A percentile compares a stretch with the other conserved stretches of the same genome.
Evolutionary conservation across 2,797 vertebrate genomes (phyloP).

Genomic region (Cynodonichthys magdalenae): DNA sequence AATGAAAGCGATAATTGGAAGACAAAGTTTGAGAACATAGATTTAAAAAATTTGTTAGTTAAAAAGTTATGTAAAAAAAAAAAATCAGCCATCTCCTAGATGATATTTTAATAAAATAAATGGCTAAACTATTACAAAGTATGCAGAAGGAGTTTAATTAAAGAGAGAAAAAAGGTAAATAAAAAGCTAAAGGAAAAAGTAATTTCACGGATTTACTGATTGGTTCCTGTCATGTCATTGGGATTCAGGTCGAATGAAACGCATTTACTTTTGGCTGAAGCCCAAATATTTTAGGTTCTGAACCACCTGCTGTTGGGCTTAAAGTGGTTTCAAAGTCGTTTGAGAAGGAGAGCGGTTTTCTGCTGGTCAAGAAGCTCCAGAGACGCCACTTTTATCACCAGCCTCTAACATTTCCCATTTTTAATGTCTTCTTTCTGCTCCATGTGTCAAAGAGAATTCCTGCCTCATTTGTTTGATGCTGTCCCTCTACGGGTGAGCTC

Average conservation of each 20-base stretch:
- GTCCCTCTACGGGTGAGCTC: constrained; percentile 31
- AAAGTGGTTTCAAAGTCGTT: not conserved
- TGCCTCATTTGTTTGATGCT: constrained; percentile 47
- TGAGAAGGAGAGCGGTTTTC: not conserved
- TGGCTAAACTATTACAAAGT: too few relatives aligned
- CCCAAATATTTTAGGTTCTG: not conserved
- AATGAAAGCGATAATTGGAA: too few relatives aligned
- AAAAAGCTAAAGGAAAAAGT: too few relatives aligned
- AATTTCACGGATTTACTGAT: not conserved
- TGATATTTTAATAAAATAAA: too few relatives aligned
- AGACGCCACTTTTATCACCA: constrained; percentile 18
- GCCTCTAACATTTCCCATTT: constrained; percentile 16
- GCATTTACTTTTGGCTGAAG: not conserved
- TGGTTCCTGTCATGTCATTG: not conserved
- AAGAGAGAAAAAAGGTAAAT: too few relatives aligned
- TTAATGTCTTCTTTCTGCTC: constrained; percentile 1
- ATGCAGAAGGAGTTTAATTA: too few relatives aligned
- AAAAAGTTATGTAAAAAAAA: too few relatives aligned
- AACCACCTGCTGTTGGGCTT: not conserved
- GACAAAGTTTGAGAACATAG: too few relatives aligned
- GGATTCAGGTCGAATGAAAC: not conserved
- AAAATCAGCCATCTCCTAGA: too few relatives aligned
- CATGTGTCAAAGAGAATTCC: constrained; percentile 12
- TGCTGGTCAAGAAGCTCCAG: not conserved
- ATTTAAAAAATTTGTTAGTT: too few relatives aligned